Conservation (phyloP, 2,888 invertebrate genomes). For the Lepeophtheirus nordmannii region DNA sequence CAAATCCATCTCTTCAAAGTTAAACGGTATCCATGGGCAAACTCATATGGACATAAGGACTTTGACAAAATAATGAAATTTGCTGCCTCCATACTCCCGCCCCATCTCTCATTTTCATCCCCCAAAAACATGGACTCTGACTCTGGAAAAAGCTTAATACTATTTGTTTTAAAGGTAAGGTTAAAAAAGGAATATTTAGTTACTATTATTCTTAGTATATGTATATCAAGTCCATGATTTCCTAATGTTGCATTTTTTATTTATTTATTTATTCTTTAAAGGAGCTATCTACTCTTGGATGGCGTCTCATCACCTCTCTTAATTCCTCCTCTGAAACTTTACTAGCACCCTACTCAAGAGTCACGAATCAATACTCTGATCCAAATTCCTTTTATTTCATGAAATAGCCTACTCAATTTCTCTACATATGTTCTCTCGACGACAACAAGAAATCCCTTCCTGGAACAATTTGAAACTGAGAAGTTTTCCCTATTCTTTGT, state of each 20-base stretch:
- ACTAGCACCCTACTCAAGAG: not conserved
- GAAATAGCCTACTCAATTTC: not conserved
- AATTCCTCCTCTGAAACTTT: not conserved
- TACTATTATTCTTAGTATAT: no score
- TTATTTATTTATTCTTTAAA: not conserved
- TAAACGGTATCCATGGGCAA: slow-evolving; percentile 15
- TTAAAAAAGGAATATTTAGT: not conserved
- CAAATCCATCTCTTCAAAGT: slow-evolving; percentile 13
- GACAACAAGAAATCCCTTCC: no score
- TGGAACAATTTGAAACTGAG: no score
- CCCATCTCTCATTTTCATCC: slow-evolving; percentile 2
- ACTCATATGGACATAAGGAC: slow-evolving; percentile 12
- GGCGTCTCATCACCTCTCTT: not conserved
- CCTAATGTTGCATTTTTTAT: not conserved
- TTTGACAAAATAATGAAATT: not conserved
- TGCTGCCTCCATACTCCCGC: not conserved
- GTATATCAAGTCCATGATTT: no score
- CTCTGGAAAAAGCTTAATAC: slow-evolving; percentile 13
- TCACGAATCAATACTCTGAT: not conserved
- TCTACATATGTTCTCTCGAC: no score
- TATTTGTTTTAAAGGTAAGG: slow-evolving; percentile 7
- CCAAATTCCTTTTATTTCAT: not conserved
- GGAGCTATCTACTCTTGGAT: slow-evolving; percentile 11
- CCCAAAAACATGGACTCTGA: slow-evolving; percentile 16
- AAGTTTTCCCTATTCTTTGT: no score